A percentile compares a stretch with the other conserved stretches of the same genome.
These are phyloP conservation scores for Lepisosteus oculatus DNA, from an alignment of 2,113 vertebrate species.

Conservation along the genomic window DNA sequence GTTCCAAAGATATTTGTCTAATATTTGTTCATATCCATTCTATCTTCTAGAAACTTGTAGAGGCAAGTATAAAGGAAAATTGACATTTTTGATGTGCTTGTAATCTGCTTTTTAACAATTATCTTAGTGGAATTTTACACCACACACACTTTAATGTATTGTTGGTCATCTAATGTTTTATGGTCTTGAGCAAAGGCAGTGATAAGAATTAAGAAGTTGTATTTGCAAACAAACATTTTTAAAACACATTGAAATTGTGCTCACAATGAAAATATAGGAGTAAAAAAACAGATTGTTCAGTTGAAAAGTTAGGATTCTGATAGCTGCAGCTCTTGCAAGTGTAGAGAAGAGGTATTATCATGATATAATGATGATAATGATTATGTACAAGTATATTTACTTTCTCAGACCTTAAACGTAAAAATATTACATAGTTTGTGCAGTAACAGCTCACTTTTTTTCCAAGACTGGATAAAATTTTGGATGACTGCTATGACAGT, in stretches of 20 bases:
- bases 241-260: no score
- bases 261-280: no score
- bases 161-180: conserved; percentile 58
- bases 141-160: conserved; percentile 27
- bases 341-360: no score
- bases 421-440: not conserved
- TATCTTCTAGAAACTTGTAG: conserved; percentile 95
- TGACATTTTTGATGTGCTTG: conserved; percentile 47
- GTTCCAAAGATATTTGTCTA: conserved; percentile 42
- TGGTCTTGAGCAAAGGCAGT: conserved; percentile 2
- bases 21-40: conserved; percentile 78
- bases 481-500: conserved; percentile 15
- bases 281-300: no score
- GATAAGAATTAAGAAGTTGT: no score
- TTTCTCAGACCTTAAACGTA: not conserved
- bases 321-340: no score
- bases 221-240: no score
- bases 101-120: conserved; percentile 57
- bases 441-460: not conserved
- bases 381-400: no score
- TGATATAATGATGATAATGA: no score
- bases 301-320: no score
- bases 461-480: conserved; percentile 18
- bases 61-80: conserved; percentile 85
- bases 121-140: conserved; percentile 48